phyloP scores from a whole-genome alignment of 2,888 invertebrate genomes.

The Aelia acuminata region DNA sequence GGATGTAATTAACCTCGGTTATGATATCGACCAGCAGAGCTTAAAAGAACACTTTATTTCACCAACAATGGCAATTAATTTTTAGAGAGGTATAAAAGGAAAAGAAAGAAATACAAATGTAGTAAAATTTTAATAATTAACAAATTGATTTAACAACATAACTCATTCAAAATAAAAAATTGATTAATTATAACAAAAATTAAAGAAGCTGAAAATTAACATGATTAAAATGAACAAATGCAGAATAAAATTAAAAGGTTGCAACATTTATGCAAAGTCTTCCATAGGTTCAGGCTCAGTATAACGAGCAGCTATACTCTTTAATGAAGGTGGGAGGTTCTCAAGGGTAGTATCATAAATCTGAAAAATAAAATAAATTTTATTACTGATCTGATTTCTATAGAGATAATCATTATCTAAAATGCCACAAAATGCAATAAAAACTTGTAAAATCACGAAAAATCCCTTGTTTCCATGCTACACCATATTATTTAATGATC shows the following conservation, averaged over 20 bases:
- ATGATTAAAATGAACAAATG: constrained; percentile 28
- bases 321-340: constrained; percentile 54
- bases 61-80: neutral
- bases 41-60: neutral
- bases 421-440: too few species aligned
- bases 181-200: constrained; percentile 38
- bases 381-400: too few species aligned
- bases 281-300: constrained; percentile 57
- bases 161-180: constrained; percentile 42
- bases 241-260: neutral
- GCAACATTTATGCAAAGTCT: constrained; percentile 54
- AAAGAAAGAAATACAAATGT: neutral
- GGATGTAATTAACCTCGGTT: too few species aligned
- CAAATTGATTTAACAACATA: constrained; percentile 56
- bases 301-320: constrained; percentile 52
- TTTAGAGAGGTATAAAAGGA: neutral
- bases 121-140: constrained; percentile 53
- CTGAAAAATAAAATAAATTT: constrained; percentile 20
- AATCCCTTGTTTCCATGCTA: too few species aligned
- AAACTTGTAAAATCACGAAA: too few species aligned
- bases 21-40: neutral
- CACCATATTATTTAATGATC: too few species aligned
- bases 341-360: constrained; percentile 58
- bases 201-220: constrained; percentile 27
- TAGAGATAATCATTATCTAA: too few species aligned